A percentile compares a stretch with the other conserved stretches of the same genome.
These are phyloP conservation scores for Tachycineta bicolor DNA, from an alignment of 2,113 vertebrate genomes.

Conservation along the genomic window DNA sequence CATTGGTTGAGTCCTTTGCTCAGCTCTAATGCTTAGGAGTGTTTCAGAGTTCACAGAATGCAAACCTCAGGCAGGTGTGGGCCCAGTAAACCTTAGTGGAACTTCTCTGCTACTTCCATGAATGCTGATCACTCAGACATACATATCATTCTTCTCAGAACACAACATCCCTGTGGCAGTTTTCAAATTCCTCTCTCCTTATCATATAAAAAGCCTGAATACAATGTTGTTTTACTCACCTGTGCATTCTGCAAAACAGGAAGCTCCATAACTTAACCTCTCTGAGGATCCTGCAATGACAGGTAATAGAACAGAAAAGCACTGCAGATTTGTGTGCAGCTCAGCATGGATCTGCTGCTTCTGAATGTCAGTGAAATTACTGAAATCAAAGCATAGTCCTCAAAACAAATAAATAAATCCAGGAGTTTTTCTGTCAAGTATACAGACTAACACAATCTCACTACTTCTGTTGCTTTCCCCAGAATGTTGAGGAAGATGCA, in stretches of 20 bases:
- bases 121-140: neutral
- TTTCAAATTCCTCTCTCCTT: neutral
- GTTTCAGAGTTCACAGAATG: neutral
- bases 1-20: neutral
- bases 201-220: neutral
- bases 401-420: neutral
- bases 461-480: neutral
- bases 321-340: neutral
- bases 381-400: neutral
- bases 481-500: neutral
- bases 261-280: neutral
- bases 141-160: neutral
- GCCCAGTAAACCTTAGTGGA: neutral
- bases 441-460: neutral
- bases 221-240: conserved; percentile 19
- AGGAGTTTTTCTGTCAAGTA: neutral
- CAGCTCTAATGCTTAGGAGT: neutral
- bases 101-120: neutral
- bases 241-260: neutral
- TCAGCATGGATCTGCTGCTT: neutral
- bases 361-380: neutral
- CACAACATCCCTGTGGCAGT: neutral
- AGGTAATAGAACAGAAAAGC: neutral
- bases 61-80: neutral
- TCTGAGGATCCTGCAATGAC: conserved; percentile 31